Evolutionary conservation across 2,113 vertebrate species (phyloP), one percentile per base, ranked within the genome.

Genomic region (Psephotus haematonotus): DNA sequence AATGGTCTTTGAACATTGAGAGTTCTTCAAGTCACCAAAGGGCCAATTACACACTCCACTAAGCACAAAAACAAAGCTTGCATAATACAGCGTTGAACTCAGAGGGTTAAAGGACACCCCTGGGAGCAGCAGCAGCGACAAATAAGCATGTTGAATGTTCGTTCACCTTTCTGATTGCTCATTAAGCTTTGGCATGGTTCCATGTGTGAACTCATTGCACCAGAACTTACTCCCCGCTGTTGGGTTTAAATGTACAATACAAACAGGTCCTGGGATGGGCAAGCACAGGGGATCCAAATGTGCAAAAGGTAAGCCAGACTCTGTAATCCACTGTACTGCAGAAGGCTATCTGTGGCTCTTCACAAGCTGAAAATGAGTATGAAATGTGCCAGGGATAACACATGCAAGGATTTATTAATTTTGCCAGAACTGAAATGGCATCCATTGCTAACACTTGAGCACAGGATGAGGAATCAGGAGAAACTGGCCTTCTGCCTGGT

Each of bases 131-230:
- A 78, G 88, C 63, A 74, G 69, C 2, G 59, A 94, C 72, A 97
- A 95, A 97, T 68, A 89, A 81, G 88, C 76, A 41, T n/a, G 64
- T 55, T 92, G 86, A 82, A 69, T 13, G 28, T 95, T 94, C 88
- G 78, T 94, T 94, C 86, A 87, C 59, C 50, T 95, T 95, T 97
- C 94, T 82, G 94, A 95, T 80, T 93, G 78, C 74, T 95, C 96
- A 91, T 91, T 91, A 96, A 95, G 70, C 76, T 85, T 96, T 89
- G 95, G 87, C 95, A 50, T 15, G 11, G 37, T 62, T 89, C 92
- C 65, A 50, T 19, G 28, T 33, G 50, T 90, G 96, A 97, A 96
- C 94, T 94, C 55, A 3, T n/a, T 87, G 88, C 92, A 92, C 92
- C 94, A 93, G 83, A 82, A 52, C 69, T 95, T 86, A 25, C 65